These are phyloP conservation scores for Neodontobutis hainanensis DNA, from an alignment of 2,113 vertebrate genomes.

Conservation along the genomic window DNA sequence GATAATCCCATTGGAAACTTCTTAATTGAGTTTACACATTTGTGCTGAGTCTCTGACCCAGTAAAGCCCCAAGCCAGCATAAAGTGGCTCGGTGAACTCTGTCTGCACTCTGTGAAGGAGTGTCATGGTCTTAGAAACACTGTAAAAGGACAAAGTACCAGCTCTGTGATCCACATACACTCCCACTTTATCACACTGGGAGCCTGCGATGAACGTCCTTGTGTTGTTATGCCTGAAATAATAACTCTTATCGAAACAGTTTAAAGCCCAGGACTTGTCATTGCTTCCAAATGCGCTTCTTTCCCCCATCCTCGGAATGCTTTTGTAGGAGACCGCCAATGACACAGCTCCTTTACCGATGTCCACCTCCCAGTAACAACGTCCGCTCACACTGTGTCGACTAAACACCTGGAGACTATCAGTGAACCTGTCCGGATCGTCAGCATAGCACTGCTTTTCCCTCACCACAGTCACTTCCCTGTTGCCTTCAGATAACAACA, in stretches of 20 bases:
- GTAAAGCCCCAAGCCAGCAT: conserved; percentile 10
- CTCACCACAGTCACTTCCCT: conserved; percentile 1
- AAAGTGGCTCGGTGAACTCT: conserved; percentile 4
- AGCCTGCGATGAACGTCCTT: conserved; percentile 5
- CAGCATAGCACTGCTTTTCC: background rate
- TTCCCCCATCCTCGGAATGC: background rate
- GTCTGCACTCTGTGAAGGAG: background rate
- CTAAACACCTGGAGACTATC: conserved; percentile 11
- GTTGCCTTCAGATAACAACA: background rate
- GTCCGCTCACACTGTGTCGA: background rate
- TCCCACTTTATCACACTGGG: background rate
- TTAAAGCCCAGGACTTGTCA: conserved; percentile 3
- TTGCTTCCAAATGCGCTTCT: conserved; percentile 11
- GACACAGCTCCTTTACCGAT: background rate
- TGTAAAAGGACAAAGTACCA: conserved; percentile 14
- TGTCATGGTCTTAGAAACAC: background rate
- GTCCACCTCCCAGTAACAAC: background rate
- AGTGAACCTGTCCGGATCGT: conserved; percentile 4
- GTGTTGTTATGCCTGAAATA: conserved; percentile 11
- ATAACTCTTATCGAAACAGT: conserved; percentile 9
- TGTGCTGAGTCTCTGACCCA: conserved; percentile 16
- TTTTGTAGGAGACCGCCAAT: background rate
- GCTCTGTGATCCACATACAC: conserved; percentile 17
- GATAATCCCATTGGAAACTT: background rate
- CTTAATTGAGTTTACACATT: background rate